Percentiles rank a stretch among this genome's conserved stretches.
Evolutionary conservation across 2,797 vertebrate species (phyloP).

Genomic region (Leptodactylus fallax): DNA sequence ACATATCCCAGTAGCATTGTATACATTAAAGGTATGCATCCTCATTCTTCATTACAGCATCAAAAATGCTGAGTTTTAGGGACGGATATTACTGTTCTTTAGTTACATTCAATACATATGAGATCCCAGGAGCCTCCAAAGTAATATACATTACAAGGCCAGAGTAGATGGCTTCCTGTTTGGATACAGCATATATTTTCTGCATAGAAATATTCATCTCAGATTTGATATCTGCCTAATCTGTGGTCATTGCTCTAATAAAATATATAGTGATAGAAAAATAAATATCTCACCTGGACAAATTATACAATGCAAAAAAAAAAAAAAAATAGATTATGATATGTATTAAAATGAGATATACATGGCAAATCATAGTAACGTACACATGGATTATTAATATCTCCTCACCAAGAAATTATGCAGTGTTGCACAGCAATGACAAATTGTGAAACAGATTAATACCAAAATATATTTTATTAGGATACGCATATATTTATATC

Average conservation of each 20-base stretch:
- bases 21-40: conserved; percentile 33
- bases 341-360: neutral
- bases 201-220: neutral
- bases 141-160: conserved; percentile 43
- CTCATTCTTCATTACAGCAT: neutral
- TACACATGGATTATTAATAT: neutral
- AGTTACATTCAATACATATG: neutral
- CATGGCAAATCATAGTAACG: neutral
- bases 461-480: neutral
- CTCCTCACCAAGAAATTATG: neutral
- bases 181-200: neutral
- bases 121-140: conserved; percentile 13
- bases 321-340: neutral
- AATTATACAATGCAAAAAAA: neutral
- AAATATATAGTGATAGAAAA: neutral
- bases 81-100: conserved; percentile 4
- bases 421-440: neutral
- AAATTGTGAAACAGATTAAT: neutral
- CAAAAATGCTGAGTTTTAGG: conserved; percentile 16
- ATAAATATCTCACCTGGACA: neutral
- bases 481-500: neutral
- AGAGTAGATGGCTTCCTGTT: conserved; percentile 28
- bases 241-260: too few species aligned
- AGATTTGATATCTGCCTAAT: neutral
- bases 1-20: conserved; percentile 7